Evolutionary conservation across 1,140 invertebrate genomes (phyloP).

Genomic region (Drosophila bocqueti): DNA sequence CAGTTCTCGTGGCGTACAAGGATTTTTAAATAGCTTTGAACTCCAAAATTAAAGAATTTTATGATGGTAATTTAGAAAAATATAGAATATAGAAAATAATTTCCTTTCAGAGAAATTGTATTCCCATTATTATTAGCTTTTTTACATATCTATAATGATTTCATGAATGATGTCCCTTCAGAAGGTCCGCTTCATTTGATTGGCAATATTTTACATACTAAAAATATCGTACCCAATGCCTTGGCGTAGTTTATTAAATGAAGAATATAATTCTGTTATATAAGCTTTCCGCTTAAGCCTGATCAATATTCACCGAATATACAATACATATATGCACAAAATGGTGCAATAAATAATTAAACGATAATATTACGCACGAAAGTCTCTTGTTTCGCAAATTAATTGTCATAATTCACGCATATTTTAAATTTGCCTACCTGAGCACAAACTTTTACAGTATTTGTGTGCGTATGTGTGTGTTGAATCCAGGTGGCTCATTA

Average conservation of each 20-base stretch:
- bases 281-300: slow-evolving; percentile 31
- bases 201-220: not conserved
- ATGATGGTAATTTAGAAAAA: not conserved
- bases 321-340: slow-evolving; percentile 23
- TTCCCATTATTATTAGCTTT: not conserved
- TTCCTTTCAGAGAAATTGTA: no score
- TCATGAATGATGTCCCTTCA: not conserved
- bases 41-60: not conserved
- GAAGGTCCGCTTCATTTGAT: not conserved
- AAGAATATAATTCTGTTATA: slow-evolving; percentile 12
- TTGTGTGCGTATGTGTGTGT: slow-evolving; percentile 14
- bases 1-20: not conserved
- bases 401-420: slow-evolving; percentile 58
- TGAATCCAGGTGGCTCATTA: slow-evolving; percentile 42
- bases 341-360: slow-evolving; percentile 52
- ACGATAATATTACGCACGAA: slow-evolving; percentile 41
- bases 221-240: not conserved
- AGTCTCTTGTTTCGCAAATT: slow-evolving; percentile 47
- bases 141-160: not conserved
- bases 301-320: slow-evolving; percentile 31
- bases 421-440: slow-evolving; percentile 49
- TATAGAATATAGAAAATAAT: not conserved
- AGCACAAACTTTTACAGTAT: not conserved
- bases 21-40: not conserved
- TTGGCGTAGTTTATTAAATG: slow-evolving; percentile 1